Percentiles rank a stretch among this genome's conserved stretches.
phyloP scores from a whole-genome alignment of 2,797 vertebrate species.

The Diplodus sargus region DNA sequence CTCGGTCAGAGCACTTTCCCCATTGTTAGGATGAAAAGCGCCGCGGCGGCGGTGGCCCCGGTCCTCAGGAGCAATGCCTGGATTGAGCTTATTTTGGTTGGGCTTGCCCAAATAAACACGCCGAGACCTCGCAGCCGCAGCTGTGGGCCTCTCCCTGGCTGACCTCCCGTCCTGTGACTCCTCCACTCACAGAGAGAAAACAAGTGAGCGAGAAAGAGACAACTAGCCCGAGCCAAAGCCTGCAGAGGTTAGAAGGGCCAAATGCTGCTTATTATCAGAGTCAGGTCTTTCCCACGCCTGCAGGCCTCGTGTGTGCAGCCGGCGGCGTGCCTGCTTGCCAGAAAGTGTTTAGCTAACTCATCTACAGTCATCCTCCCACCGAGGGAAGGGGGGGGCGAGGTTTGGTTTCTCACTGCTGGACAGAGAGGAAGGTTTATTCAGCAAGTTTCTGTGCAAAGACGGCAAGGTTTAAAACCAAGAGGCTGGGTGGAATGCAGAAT shows the following conservation, averaged over 20 bases:
- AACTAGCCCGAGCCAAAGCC: constrained; percentile 72
- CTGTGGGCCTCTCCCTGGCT: constrained; percentile 81
- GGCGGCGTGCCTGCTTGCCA: constrained; percentile 74
- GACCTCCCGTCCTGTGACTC: constrained; percentile 79
- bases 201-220: constrained; percentile 71
- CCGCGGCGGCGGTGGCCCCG: constrained; percentile 72
- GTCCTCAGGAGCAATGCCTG: constrained; percentile 80
- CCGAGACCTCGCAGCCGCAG: constrained; percentile 76
- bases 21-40: constrained; percentile 79
- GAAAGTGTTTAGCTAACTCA: constrained; percentile 81
- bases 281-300: constrained; percentile 84
- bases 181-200: constrained; percentile 71
- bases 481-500: constrained; percentile 62
- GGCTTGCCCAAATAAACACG: constrained; percentile 86
- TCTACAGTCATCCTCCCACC: constrained; percentile 74
- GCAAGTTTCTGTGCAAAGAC: constrained; percentile 68
- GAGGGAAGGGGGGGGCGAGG: constrained; percentile 32
- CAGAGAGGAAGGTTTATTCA: constrained; percentile 71
- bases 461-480: constrained; percentile 55
- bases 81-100: constrained; percentile 85
- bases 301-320: constrained; percentile 80
- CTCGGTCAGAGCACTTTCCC: constrained; percentile 75
- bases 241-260: constrained; percentile 78
- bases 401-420: constrained; percentile 62
- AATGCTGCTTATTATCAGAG: constrained; percentile 84